Evolutionary conservation across 2,888 invertebrate species (phyloP).

Genomic region (Sturmia bella): DNA sequence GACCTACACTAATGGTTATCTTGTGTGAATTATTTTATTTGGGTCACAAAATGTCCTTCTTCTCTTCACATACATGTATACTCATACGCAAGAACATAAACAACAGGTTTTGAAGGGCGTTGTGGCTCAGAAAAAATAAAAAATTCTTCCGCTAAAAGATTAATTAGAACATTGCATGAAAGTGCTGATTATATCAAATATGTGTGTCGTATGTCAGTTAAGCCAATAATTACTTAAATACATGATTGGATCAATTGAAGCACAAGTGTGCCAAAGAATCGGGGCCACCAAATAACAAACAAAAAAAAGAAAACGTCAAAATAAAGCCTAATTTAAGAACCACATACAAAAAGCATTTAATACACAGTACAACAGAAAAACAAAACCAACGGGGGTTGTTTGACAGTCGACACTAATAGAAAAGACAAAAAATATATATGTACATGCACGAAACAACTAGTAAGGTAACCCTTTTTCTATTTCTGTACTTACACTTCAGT

Average conservation of each 20-base stretch:
- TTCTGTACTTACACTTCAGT: no score
- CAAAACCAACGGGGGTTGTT: no score
- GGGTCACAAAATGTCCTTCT: slow-evolving; percentile 33
- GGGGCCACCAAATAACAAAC: slow-evolving; percentile 31
- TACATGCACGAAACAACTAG: no score
- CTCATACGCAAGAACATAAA: no score
- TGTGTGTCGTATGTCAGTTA: slow-evolving; percentile 2
- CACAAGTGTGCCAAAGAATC: slow-evolving; percentile 64
- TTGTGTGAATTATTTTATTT: slow-evolving; percentile 2
- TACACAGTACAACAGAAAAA: no score
- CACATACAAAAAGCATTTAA: slow-evolving; percentile 28
- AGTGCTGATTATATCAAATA: not conserved
- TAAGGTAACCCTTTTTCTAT: no score
- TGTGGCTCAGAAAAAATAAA: no score
- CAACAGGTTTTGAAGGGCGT: not conserved
- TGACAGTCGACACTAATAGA: no score
- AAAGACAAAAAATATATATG: no score
- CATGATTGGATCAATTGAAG: slow-evolving; percentile 47
- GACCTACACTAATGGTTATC: not conserved
- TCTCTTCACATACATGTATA: not conserved
- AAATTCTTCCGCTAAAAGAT: no score
- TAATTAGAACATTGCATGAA: no score
- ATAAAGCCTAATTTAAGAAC: slow-evolving; percentile 16
- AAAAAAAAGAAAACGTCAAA: slow-evolving; percentile 6
- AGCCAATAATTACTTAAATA: slow-evolving; percentile 6